phyloP scores from a whole-genome alignment of 1,140 invertebrate species.

The Papilio glaucus region DNA sequence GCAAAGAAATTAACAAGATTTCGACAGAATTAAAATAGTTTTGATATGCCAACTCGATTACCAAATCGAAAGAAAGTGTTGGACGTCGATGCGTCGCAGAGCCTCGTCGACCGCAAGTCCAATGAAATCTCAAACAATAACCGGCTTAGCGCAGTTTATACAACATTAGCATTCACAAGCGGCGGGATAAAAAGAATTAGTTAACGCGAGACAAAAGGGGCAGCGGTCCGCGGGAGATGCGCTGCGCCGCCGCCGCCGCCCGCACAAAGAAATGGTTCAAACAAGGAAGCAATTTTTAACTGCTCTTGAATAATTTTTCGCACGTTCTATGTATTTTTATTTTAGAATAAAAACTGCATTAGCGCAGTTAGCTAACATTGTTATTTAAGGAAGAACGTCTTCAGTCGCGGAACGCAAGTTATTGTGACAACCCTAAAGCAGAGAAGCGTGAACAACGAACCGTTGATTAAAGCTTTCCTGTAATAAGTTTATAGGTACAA shows the following conservation, averaged over 20 bases:
- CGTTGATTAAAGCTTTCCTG: slow-evolving; percentile 9
- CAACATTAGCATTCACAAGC: slow-evolving; percentile 52
- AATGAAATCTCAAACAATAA: slow-evolving; percentile 63
- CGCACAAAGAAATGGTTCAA: neutral
- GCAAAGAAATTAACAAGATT: too few species aligned
- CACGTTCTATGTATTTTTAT: slow-evolving; percentile 3
- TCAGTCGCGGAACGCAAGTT: neutral
- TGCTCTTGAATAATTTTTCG: slow-evolving; percentile 8
- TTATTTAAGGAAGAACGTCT: neutral
- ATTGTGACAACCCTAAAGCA: neutral
- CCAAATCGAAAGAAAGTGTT: too few species aligned
- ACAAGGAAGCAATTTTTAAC: neutral
- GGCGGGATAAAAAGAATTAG: slow-evolving; percentile 40
- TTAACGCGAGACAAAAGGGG: slow-evolving; percentile 34
- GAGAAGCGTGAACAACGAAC: neutral
- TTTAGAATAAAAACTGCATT: slow-evolving; percentile 9
- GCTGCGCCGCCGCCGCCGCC: neutral
- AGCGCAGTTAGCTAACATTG: neutral
- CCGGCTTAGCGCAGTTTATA: slow-evolving; percentile 50
- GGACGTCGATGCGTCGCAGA: slow-evolving; percentile 18
- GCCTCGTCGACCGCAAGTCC: slow-evolving; percentile 47
- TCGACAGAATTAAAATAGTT: too few species aligned
- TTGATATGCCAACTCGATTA: too few species aligned
- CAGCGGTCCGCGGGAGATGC: neutral
- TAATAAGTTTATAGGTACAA: neutral